A percentile compares a stretch with the other conserved stretches of the same genome.
These are phyloP conservation scores for Nephrotoma guestfalica DNA, from an alignment of 2,888 invertebrate genomes.

Conservation along the genomic window DNA sequence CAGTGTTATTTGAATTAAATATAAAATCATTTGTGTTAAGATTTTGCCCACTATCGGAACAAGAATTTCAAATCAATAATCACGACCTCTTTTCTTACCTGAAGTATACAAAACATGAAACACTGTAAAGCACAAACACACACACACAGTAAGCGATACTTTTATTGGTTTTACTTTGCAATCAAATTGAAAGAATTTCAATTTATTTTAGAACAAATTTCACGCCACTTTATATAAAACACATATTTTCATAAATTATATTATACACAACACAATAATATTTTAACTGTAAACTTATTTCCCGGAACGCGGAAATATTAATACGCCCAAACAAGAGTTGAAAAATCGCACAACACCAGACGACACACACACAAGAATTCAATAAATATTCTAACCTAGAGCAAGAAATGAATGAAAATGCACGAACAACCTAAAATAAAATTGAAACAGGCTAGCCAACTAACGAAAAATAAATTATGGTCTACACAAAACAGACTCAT, in stretches of 20 bases:
- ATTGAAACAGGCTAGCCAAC: neutral
- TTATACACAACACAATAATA: neutral
- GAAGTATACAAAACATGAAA: neutral
- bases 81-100: neutral
- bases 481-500: neutral
- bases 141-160: neutral
- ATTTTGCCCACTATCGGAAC: neutral
- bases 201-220: neutral
- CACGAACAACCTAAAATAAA: neutral
- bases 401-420: neutral
- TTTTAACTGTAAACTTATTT: neutral
- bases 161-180: neutral
- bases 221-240: neutral
- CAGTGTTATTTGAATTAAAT: neutral
- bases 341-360: neutral
- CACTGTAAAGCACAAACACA: neutral
- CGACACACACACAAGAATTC: neutral
- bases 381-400: neutral
- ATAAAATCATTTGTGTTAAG: neutral
- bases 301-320: neutral
- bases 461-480: neutral
- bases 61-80: neutral
- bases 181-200: neutral
- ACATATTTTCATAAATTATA: neutral
- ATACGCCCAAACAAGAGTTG: neutral